A percentile compares a stretch with the other conserved stretches of the same genome.
Conservation (phyloP, 2,113 vertebrate species). For the Eulemur macaco region DNA sequence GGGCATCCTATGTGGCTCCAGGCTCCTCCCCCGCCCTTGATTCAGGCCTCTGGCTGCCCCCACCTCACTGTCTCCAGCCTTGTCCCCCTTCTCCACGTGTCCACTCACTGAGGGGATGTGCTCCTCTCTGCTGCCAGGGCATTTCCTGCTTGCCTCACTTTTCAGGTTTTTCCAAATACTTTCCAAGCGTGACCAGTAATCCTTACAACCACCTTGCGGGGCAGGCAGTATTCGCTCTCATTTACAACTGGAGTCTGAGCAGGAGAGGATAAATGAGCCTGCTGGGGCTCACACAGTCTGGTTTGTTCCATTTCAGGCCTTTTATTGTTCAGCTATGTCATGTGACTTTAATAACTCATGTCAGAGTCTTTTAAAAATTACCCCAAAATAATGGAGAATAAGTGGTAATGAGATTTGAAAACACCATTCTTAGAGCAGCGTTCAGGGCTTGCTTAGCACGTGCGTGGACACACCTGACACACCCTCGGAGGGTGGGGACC, state of each 20-base stretch:
- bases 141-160: not conserved
- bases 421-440: no score
- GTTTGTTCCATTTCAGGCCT: not conserved
- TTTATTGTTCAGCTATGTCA: not conserved
- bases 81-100: no score
- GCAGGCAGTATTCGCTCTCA: accelerated
- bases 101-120: not conserved
- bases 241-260: not conserved
- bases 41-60: no score
- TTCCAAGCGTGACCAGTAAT: not conserved
- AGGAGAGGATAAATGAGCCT: not conserved
- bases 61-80: not conserved
- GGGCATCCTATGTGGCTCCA: not conserved
- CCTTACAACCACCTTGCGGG: accelerated
- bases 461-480: accelerated
- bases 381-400: not conserved
- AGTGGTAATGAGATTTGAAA: not conserved
- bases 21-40: not conserved
- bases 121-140: not conserved
- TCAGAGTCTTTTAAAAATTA: not conserved
- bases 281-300: not conserved
- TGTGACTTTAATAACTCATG: not conserved
- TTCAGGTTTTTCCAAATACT: not conserved
- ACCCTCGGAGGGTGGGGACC: not conserved
- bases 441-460: not conserved